These are phyloP conservation scores for Hemitrygon akajei DNA, from an alignment of 2,797 vertebrate species.

Conservation along the genomic window DNA sequence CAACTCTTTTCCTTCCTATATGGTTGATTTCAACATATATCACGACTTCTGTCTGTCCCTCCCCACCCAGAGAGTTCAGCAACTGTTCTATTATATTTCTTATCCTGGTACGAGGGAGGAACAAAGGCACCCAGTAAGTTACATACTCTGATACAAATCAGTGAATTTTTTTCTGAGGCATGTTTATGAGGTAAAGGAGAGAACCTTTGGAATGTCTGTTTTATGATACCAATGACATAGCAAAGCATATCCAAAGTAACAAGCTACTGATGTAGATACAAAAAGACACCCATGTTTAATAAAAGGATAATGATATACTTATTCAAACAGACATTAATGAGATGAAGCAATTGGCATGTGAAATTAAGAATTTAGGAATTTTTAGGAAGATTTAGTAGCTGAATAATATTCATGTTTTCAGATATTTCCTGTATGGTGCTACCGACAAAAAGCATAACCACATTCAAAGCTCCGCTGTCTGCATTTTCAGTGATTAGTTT, in stretches of 20 bases:
- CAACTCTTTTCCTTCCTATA: constrained; percentile 14
- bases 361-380: neutral
- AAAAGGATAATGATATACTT: neutral
- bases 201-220: neutral
- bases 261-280: neutral
- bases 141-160: neutral
- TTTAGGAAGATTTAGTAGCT: neutral
- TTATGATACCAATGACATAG: neutral
- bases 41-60: neutral
- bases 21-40: neutral
- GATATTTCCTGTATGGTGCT: neutral
- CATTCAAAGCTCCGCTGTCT: neutral
- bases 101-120: neutral
- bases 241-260: neutral
- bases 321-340: neutral
- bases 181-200: neutral
- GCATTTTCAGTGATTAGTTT: neutral
- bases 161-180: neutral
- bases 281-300: neutral
- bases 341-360: neutral
- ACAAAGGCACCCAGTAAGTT: neutral
- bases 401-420: neutral
- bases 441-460: neutral
- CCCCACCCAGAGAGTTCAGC: neutral
- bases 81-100: neutral